These are phyloP conservation scores for Pyrrhopygopsis socrates DNA, from an alignment of 2,888 invertebrate species.

Conservation along the genomic window DNA sequence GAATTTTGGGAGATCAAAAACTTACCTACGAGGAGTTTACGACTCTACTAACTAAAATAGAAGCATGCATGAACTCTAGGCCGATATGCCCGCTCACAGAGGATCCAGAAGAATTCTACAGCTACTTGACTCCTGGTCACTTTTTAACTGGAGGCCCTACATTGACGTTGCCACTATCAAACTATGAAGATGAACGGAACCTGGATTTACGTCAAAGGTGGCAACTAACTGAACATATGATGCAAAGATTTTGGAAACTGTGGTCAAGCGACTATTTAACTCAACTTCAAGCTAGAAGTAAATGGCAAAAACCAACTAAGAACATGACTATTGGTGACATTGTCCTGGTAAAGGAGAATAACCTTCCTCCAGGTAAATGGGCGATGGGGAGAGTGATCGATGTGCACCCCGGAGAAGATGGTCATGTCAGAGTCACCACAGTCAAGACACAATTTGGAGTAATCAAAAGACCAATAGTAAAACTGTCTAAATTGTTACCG, in stretches of 20 bases:
- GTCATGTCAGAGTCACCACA: not conserved
- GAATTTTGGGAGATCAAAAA: not conserved
- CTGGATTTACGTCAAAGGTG: not conserved
- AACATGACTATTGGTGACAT: not conserved
- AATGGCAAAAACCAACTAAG: not conserved
- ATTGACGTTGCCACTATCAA: not conserved
- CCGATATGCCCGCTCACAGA: not conserved
- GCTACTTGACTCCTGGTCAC: not conserved
- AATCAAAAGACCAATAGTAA: not conserved
- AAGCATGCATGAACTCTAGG: not conserved
- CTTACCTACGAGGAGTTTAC: not conserved
- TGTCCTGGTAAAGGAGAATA: not conserved
- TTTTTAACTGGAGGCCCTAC: not conserved
- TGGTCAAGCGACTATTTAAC: not conserved
- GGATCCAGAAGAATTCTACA: not conserved
- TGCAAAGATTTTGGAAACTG: slow-evolving; percentile 5
- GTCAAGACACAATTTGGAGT: not conserved
- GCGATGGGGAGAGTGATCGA: not conserved
- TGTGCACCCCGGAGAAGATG: not conserved
- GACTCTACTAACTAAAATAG: not conserved
- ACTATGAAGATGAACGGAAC: not conserved
- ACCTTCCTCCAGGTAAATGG: slow-evolving; percentile 2
- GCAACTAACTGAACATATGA: slow-evolving; percentile 4
- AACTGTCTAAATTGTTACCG: not conserved
- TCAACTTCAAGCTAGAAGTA: not conserved